A percentile compares a stretch with the other conserved stretches of the same genome.
phyloP scores from a whole-genome alignment of 2,888 invertebrate genomes.

The Phaedon cochleariae region DNA sequence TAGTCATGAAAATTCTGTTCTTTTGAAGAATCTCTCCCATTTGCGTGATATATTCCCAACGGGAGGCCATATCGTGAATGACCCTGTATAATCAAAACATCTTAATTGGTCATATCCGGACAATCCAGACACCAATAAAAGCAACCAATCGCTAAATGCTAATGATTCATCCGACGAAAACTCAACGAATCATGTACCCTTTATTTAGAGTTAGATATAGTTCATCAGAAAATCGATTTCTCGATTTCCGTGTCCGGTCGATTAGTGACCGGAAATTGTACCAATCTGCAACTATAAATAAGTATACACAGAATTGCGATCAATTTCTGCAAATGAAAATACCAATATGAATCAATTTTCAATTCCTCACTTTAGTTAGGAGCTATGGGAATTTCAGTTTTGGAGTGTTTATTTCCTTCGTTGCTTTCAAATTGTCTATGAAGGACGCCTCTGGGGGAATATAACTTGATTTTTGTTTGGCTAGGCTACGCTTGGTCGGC shows the following conservation, averaged over 20 bases:
- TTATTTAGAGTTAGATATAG: not conserved
- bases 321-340: not conserved
- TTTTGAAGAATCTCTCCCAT: no score
- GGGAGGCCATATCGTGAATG: no score
- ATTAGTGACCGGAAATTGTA: conserved; percentile 28
- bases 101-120: not conserved
- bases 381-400: no score
- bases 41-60: no score
- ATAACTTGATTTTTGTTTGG: no score
- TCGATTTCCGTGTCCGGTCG: conserved; percentile 28
- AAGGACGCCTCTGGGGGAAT: no score
- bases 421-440: no score
- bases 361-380: not conserved
- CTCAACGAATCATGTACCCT: not conserved
- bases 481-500: no score
- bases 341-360: not conserved
- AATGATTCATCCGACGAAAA: not conserved
- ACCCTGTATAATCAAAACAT: not conserved
- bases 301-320: conserved; percentile 6
- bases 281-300: conserved; percentile 28
- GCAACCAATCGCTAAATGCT: not conserved
- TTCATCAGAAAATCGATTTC: conserved; percentile 21
- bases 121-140: not conserved
- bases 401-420: no score
- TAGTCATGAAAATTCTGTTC: no score